Percentiles rank a stretch among this genome's conserved stretches.
Evolutionary conservation across 92 coral and sea anemone genomes (phyloP).

Genomic region (Epizoanthus illoricatus): DNA sequence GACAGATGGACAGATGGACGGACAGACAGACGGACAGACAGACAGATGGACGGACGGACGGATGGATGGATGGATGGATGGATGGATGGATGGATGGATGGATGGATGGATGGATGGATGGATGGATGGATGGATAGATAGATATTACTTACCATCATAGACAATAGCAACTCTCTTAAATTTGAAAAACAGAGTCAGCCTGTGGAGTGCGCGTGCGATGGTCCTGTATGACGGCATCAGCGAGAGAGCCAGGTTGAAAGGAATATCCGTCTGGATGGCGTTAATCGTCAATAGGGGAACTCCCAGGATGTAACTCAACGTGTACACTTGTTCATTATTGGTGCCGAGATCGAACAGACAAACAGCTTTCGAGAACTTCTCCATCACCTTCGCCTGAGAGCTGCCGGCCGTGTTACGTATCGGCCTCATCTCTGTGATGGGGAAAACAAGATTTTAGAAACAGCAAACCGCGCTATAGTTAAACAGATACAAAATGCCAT

Average conservation of each 20-base stretch:
- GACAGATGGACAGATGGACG: too few relatives aligned
- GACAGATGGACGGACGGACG: too few relatives aligned
- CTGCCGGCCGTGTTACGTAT: too few relatives aligned
- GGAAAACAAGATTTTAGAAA: not conserved
- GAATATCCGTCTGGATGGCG: conserved; percentile 35
- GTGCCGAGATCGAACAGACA: conserved; percentile 68
- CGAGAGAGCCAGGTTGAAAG: conserved; percentile 46
- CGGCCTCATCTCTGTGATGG: too few relatives aligned
- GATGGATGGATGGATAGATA: too few relatives aligned
- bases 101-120: too few relatives aligned
- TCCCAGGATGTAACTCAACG: conserved; percentile 55
- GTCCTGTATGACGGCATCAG: conserved; percentile 67
- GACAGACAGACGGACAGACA: too few relatives aligned
- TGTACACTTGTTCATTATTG: conserved; percentile 57
- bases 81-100: too few relatives aligned
- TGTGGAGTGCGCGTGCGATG: conserved; percentile 62
- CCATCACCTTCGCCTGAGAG: conserved; percentile 1
- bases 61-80: too few relatives aligned
- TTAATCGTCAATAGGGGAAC: conserved; percentile 67
- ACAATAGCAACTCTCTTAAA: conserved; percentile 65
- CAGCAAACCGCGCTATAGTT: not conserved
- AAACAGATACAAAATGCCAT: not conserved
- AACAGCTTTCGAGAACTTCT: conserved; percentile 30
- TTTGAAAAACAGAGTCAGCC: conserved; percentile 52
- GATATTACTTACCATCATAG: conserved; percentile 76